phyloP scores from a whole-genome alignment of 2,888 invertebrate genomes.

The Acrocera orbiculus region DNA sequence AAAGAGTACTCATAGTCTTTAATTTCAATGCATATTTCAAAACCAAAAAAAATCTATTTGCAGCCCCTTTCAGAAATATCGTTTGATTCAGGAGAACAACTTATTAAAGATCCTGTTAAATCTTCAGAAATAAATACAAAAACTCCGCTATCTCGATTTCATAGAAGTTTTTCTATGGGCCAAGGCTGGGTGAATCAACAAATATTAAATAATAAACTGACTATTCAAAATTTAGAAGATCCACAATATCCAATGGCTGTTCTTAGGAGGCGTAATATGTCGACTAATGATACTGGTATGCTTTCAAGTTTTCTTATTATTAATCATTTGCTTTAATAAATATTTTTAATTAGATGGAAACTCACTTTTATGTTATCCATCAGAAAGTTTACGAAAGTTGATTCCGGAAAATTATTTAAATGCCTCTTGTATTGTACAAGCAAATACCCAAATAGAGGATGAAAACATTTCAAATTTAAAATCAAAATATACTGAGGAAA shows the following conservation, averaged over 20 bases:
- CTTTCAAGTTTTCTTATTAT: background rate
- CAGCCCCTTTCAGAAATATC: conserved; percentile 31
- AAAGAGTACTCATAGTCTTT: no score
- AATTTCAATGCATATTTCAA: conserved; percentile 6
- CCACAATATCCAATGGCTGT: conserved; percentile 24
- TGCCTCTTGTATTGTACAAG: conserved; percentile 22
- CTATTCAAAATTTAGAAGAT: conserved; percentile 7
- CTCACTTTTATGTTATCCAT: conserved; percentile 65
- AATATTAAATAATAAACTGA: conserved; percentile 3
- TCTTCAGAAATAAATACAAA: no score
- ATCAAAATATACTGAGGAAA: no score
- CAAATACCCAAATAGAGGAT: conserved; percentile 16
- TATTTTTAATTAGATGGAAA: conserved; percentile 20
- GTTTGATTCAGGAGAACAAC: conserved; percentile 29
- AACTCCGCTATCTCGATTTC: conserved; percentile 37
- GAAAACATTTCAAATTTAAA: no score
- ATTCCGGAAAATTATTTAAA: conserved; percentile 44
- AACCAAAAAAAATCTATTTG: background rate
- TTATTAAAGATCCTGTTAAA: no score
- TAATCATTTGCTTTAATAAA: background rate
- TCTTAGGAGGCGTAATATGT: conserved; percentile 49
- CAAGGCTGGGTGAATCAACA: conserved; percentile 31
- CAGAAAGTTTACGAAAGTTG: conserved; percentile 65
- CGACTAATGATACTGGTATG: conserved; percentile 39
- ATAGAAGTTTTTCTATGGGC: conserved; percentile 78